phyloP scores from a whole-genome alignment of 92 coral and sea anemone genomes.

The Zoanthus sansibaricus region DNA sequence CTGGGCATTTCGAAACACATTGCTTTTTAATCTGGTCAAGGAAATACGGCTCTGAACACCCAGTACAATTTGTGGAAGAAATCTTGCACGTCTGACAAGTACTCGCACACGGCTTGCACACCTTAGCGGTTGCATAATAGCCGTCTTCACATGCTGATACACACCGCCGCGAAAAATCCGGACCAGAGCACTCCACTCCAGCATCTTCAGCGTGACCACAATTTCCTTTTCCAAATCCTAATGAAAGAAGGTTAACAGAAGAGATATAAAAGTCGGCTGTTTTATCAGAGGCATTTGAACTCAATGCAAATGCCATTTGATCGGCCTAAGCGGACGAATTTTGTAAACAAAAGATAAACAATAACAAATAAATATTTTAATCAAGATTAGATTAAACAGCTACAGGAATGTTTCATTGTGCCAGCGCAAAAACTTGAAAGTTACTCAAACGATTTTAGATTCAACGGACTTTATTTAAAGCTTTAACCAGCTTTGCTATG shows the following conservation, averaged over 20 bases:
- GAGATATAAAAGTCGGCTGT: neutral
- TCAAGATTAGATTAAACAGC: too few relatives aligned
- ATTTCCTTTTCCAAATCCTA: slow-evolving; percentile 75
- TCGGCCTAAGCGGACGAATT: too few relatives aligned
- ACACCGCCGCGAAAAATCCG: slow-evolving; percentile 79
- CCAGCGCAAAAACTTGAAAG: too few relatives aligned
- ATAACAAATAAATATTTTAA: too few relatives aligned
- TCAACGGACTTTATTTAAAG: too few relatives aligned
- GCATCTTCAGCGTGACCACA: slow-evolving; percentile 93
- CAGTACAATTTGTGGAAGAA: slow-evolving; percentile 53
- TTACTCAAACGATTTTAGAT: too few relatives aligned
- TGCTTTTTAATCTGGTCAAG: slow-evolving; percentile 19
- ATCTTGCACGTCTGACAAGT: slow-evolving; percentile 57
- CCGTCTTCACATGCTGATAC: slow-evolving; percentile 65
- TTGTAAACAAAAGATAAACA: too few relatives aligned
- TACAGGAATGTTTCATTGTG: too few relatives aligned
- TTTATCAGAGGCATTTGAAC: neutral
- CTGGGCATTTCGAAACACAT: slow-evolving; percentile 75
- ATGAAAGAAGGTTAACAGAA: neutral
- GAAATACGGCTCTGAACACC: slow-evolving; percentile 59
- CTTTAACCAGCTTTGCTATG: too few relatives aligned
- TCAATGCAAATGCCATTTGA: too few relatives aligned
- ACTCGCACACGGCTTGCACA: slow-evolving; percentile 62
- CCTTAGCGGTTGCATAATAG: slow-evolving; percentile 48
- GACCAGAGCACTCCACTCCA: slow-evolving; percentile 81